Conservation (phyloP, 1,140 invertebrate genomes). For the Anadara kagoshimensis region DNA sequence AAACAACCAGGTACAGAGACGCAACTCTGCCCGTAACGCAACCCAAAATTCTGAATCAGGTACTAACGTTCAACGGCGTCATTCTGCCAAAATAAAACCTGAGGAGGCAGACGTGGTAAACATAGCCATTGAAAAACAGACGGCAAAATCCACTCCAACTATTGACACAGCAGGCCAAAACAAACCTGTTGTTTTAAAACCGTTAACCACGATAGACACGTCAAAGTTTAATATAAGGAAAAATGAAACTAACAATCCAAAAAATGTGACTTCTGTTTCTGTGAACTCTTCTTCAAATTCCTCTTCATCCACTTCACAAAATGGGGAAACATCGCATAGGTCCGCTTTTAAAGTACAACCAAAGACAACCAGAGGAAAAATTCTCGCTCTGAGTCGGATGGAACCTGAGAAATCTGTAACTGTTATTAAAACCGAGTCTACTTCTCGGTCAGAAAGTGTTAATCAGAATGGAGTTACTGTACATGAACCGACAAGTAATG, state of each 20-base stretch:
- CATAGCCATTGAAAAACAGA: background rate
- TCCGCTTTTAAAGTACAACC: too few species aligned
- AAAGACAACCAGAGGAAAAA: too few species aligned
- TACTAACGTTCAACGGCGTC: constrained; percentile 5
- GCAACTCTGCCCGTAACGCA: background rate
- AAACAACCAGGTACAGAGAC: background rate
- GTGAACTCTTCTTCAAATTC: background rate
- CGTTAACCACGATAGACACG: constrained; percentile 8
- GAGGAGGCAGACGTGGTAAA: background rate
- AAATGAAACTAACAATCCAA: background rate
- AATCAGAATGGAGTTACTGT: too few species aligned
- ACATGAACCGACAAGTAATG: too few species aligned
- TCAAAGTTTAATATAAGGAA: constrained; percentile 17
- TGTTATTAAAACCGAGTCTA: too few species aligned
- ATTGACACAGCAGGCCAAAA: background rate
- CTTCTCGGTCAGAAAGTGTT: too few species aligned
- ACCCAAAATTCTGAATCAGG: too few species aligned
- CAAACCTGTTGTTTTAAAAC: constrained; percentile 32
- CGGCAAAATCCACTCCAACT: constrained; percentile 12
- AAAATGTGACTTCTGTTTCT: background rate
- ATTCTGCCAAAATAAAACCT: background rate
- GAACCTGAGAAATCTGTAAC: too few species aligned
- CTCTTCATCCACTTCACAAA: background rate
- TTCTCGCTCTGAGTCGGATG: too few species aligned
- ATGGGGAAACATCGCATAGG: too few species aligned